Conservation (phyloP, 2,113 vertebrate genomes). For the cattle (Bos taurus) region ARS-UCD2.0 NC_037339.1:57393001-57393500, state of each 20-base stretch:
- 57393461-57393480: not conserved
- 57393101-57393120: not conserved
- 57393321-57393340: not conserved
- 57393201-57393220: not conserved
- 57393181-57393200: not conserved
- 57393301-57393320: not conserved
- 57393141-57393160: not conserved
- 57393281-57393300: not conserved
- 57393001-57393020: not conserved
- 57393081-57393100: not conserved
- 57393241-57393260: not conserved
- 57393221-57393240: not conserved
- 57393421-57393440: not conserved
- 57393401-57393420: not conserved
- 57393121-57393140: not conserved
- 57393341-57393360: not conserved
- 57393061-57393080: not conserved
- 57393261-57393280: not conserved
- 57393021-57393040: not conserved
- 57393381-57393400: fast-evolving
- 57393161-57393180: not conserved
- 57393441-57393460: not conserved
- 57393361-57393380: not conserved
- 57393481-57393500: not conserved
- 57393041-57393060: not conserved